Percentiles rank a stretch among this genome's conserved stretches.
Evolutionary conservation across 2,888 invertebrate genomes (phyloP).

Genomic region (Ectobius pallidus): DNA sequence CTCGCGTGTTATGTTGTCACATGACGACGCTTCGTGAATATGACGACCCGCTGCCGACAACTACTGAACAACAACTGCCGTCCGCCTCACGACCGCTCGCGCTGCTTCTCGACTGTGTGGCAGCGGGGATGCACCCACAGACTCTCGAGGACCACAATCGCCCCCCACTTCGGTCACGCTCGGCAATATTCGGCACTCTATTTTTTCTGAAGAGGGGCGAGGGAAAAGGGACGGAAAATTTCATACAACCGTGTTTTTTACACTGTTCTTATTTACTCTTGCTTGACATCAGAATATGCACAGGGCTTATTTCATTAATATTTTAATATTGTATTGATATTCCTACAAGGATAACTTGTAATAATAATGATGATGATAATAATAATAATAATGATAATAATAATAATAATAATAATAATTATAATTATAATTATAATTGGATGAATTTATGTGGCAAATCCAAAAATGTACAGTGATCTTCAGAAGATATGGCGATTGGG

Average conservation of each 20-base stretch:
- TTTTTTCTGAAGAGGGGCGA: not conserved
- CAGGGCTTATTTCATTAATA: too few relatives aligned
- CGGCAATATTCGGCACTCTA: slow-evolving; percentile 6
- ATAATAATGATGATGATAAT: too few relatives aligned
- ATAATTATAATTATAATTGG: too few relatives aligned
- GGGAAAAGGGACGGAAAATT: not conserved
- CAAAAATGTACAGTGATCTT: too few relatives aligned
- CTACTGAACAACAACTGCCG: not conserved
- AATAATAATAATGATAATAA: too few relatives aligned
- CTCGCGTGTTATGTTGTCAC: not conserved
- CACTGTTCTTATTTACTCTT: too few relatives aligned
- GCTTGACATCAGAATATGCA: too few relatives aligned
- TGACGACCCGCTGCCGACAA: not conserved
- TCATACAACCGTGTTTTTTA: not conserved
- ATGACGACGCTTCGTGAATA: not conserved
- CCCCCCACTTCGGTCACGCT: not conserved
- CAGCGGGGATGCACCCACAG: slow-evolving; percentile 10
- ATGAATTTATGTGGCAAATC: too few relatives aligned
- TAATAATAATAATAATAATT: too few relatives aligned
- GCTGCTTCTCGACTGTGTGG: not conserved
- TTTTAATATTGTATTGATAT: too few relatives aligned
- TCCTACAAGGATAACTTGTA: too few relatives aligned
- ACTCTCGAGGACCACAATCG: not conserved
- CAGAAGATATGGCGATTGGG: too few relatives aligned
- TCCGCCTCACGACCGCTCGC: not conserved